Evolutionary conservation across 2,113 vertebrate genomes (phyloP).

Genomic region (Dromas ardeola): DNA sequence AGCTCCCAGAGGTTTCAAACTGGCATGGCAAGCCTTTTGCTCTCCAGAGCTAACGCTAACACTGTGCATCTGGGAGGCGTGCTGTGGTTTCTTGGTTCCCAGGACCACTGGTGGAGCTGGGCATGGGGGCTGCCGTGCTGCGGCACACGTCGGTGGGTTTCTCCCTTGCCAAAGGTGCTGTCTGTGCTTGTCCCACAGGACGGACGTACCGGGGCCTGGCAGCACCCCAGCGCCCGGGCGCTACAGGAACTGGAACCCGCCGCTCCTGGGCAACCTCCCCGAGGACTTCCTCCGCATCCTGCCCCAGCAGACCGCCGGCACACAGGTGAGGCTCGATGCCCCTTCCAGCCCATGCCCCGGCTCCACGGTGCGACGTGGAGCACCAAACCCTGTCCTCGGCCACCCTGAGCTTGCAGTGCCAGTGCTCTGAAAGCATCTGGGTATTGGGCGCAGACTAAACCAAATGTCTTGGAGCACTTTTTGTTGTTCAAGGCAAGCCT

Average conservation of each 20-base stretch:
- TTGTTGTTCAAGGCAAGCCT: neutral
- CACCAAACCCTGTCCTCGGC: rapidly evolving
- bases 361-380: rapidly evolving
- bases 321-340: conserved; percentile 8
- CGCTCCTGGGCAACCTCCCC: conserved; percentile 90
- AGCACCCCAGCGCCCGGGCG: conserved; percentile 66
- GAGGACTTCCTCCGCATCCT: conserved; percentile 95
- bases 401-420: neutral
- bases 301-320: conserved; percentile 84
- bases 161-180: neutral
- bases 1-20: neutral
- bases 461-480: rapidly evolving
- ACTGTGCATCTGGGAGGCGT: rapidly evolving
- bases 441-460: rapidly evolving
- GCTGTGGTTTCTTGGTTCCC: neutral
- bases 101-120: neutral
- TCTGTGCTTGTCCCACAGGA: conserved; percentile 65
- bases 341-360: rapidly evolving
- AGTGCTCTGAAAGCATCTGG: neutral
- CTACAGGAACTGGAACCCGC: conserved; percentile 95
- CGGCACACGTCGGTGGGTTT: rapidly evolving
- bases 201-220: conserved; percentile 72
- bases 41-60: rapidly evolving
- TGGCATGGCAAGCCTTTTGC: neutral
- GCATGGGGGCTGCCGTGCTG: neutral